Evolutionary conservation across 2,797 vertebrate genomes (phyloP).

Genomic region (Caiman crocodilus): DNA sequence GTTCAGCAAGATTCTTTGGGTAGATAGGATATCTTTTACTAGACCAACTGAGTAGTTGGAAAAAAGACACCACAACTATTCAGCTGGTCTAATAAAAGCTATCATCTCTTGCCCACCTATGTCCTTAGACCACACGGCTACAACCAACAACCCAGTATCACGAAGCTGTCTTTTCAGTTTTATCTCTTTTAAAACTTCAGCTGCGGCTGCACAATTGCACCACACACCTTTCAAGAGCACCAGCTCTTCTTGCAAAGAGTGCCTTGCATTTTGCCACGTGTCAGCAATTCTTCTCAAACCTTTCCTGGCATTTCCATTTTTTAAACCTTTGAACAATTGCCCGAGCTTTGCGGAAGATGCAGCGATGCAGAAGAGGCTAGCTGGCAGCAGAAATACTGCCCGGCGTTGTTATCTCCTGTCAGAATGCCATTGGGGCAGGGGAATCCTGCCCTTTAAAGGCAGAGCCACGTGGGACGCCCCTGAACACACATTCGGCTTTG

Average conservation of each 20-base stretch:
- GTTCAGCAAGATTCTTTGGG: no score
- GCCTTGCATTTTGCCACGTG: fast-evolving
- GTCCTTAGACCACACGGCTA: no score
- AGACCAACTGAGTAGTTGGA: no score
- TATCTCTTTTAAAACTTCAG: background rate
- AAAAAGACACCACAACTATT: no score
- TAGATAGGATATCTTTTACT: no score
- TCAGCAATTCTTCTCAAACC: fast-evolving
- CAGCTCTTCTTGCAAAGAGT: fast-evolving
- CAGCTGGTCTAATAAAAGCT: no score
- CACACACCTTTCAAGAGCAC: fast-evolving
- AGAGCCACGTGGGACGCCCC: background rate
- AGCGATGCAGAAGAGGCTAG: fast-evolving
- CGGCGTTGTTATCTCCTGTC: fast-evolving
- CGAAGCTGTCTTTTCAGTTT: no score
- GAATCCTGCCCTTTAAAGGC: background rate
- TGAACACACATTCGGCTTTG: background rate
- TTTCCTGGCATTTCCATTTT: background rate
- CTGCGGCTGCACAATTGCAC: background rate
- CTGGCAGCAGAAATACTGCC: background rate
- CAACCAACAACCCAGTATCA: no score
- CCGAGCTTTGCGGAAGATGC: background rate
- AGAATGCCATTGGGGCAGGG: fast-evolving
- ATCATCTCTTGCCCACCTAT: no score
- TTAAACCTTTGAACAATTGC: background rate